phyloP scores from a whole-genome alignment of 2,797 vertebrate genomes.

The Peromyscus melanophrys region DNA sequence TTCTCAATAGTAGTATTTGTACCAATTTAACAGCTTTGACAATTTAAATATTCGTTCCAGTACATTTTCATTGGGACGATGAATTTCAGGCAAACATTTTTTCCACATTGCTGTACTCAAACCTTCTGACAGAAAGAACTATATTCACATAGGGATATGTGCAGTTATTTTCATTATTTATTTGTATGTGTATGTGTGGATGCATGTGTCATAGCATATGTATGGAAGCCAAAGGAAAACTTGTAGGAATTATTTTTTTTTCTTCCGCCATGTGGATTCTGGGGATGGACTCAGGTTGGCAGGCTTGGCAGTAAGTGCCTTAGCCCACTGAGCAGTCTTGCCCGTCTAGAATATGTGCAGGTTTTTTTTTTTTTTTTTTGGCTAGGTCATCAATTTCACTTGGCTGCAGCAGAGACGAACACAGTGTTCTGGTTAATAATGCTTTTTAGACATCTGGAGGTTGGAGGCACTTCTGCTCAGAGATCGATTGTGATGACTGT shows the following conservation, averaged over 20 bases:
- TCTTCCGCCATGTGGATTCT: neutral
- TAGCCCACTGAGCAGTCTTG: neutral
- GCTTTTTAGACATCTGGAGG: neutral
- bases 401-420: neutral
- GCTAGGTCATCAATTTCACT: neutral
- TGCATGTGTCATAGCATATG: no score
- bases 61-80: neutral
- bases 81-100: neutral
- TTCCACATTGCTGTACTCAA: neutral
- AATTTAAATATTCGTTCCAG: neutral
- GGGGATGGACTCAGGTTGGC: neutral
- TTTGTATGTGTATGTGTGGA: neutral
- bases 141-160: neutral
- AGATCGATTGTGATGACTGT: neutral
- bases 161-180: neutral
- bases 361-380: neutral
- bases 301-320: neutral
- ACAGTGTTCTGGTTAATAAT: neutral
- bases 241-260: neutral
- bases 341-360: no score
- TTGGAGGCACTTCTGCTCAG: neutral
- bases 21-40: neutral
- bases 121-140: neutral
- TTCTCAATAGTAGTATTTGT: neutral
- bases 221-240: neutral